Evolutionary conservation across 2,888 invertebrate genomes (phyloP), one percentile per base, ranked within the genome.

Genomic region (Syrista parreyssii): DNA sequence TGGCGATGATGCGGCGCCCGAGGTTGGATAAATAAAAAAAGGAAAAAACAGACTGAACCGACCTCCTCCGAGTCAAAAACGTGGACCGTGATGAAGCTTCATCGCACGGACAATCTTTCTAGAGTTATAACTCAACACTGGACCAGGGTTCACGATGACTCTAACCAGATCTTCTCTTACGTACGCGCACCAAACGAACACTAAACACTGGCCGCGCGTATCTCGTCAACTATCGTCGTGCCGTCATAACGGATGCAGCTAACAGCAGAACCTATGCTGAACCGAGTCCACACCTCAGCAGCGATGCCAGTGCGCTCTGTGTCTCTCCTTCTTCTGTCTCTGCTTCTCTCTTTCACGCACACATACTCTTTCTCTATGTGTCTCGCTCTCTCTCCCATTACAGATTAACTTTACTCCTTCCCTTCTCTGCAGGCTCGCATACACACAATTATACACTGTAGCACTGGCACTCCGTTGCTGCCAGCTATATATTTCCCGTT

Each of bases 201-300:
- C 55, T 55, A 55, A 23, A 55, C 55, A 55, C 55, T 55, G 55
- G 55, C 33, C 71, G 71, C 71, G 32, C 71, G 71, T 71, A 32
- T 71, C 36, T 69, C 71, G 31, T 33, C 32, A 31, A 71, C 80
- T 78, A 77, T 81, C 83, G 35, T 74, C 33, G 33, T 40, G 75
- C 75, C 84, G 88, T 87, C 87, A 87, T 88, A 86, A 87, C 86
- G 86, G 82, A 84, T 81, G 76, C 81, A 83, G 80, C 80, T 78
- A 84, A 81, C 83, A 83, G 77, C 78, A 35, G 35, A 35, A 33
- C 33, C 36, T 30, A 35, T 73, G 68, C 55, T 80, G 86, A 86
- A 79, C 82, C 82, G 80, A 84, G 82, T 85, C 83, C 85, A 86
- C 83, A 82, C 84, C 81, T 85, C 85, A 83, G 83, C 85, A 83